Evolutionary conservation across 2,113 vertebrate species (phyloP).

Genomic region (Archilochus colubris): DNA sequence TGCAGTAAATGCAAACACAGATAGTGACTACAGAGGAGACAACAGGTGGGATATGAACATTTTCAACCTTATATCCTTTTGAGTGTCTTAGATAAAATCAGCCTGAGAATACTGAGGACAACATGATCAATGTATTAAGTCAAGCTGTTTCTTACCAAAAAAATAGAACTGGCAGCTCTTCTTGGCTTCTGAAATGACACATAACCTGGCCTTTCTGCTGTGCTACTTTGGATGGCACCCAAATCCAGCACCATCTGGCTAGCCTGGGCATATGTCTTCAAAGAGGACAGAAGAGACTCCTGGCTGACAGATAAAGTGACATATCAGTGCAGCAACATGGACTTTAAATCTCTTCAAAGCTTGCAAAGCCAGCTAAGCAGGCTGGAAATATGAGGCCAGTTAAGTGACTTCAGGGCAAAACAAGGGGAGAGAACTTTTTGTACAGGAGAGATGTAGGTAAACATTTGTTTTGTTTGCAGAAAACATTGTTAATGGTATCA

Average conservation of each 20-base stretch:
- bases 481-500: neutral
- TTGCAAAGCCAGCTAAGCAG: neutral
- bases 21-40: neutral
- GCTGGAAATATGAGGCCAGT: neutral
- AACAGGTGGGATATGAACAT: neutral
- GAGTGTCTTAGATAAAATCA: neutral
- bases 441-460: neutral
- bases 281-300: conserved; percentile 27
- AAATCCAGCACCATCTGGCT: conserved; percentile 51
- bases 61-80: neutral
- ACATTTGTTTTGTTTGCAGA: neutral
- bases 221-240: conserved; percentile 25
- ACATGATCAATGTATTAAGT: conserved; percentile 28
- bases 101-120: neutral
- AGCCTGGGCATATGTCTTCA: neutral
- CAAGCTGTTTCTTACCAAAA: conserved; percentile 36
- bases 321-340: neutral
- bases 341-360: conserved; percentile 1
- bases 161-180: conserved; percentile 36
- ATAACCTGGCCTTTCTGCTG: conserved; percentile 44
- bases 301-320: conserved; percentile 14
- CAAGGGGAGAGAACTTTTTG: neutral
- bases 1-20: neutral
- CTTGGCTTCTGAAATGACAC: conserved; percentile 44
- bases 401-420: neutral